These are phyloP conservation scores for Urosaurus nigricauda DNA, from an alignment of 2,797 vertebrate genomes.

Conservation along the genomic window DNA sequence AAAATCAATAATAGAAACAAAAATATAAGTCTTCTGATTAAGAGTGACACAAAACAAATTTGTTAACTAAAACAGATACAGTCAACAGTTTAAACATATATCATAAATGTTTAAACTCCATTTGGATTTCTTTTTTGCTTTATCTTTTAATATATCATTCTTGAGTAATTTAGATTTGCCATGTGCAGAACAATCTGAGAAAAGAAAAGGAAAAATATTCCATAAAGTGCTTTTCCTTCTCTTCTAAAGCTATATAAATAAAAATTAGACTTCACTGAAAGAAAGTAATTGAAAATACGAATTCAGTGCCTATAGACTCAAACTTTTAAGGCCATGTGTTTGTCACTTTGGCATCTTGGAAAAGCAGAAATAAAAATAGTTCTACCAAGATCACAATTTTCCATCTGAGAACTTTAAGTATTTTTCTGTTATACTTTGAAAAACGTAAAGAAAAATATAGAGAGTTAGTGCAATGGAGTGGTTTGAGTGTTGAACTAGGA, in stretches of 20 bases:
- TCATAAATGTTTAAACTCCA: conserved; percentile 60
- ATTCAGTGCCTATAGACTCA: conserved; percentile 68
- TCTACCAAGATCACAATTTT: conserved; percentile 81
- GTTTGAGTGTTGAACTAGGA: too few species aligned
- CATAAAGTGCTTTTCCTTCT: conserved; percentile 44
- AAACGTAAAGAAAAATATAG: neutral
- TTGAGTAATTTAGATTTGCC: conserved; percentile 54
- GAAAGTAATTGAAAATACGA: conserved; percentile 78
- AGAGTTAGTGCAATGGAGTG: too few species aligned
- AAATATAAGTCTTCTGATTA: conserved; percentile 76
- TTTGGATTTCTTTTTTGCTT: conserved; percentile 58
- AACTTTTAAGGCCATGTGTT: conserved; percentile 78
- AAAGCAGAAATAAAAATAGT: conserved; percentile 83
- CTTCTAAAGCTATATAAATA: conserved; percentile 38
- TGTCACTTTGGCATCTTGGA: conserved; percentile 76
- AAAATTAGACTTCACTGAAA: conserved; percentile 53
- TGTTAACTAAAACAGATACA: conserved; percentile 74
- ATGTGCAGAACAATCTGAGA: conserved; percentile 42
- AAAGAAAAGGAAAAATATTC: conserved; percentile 46
- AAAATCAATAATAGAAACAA: conserved; percentile 79
- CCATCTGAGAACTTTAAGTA: conserved; percentile 74
- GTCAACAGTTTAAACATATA: conserved; percentile 65
- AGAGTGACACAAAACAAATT: conserved; percentile 78
- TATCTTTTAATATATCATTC: conserved; percentile 54
- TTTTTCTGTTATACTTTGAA: conserved; percentile 62